These are phyloP conservation scores for Pluvianellus socialis DNA, from an alignment of 2,113 vertebrate genomes.

Conservation along the genomic window DNA sequence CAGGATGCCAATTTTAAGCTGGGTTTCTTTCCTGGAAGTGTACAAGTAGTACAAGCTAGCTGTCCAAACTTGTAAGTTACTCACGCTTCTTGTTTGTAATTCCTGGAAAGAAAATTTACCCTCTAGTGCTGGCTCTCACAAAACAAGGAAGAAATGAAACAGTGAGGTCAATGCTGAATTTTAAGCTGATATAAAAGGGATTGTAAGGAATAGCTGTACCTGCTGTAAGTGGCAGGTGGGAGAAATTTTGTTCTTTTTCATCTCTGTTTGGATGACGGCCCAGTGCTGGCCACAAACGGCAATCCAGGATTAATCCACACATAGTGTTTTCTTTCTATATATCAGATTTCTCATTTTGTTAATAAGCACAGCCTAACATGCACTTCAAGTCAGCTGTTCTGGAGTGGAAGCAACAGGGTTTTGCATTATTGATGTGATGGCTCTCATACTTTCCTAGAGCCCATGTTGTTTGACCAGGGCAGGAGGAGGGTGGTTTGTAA, in stretches of 20 bases:
- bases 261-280: slow-evolving; percentile 65
- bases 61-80: slow-evolving; percentile 72
- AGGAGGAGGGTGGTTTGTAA: background rate
- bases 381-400: slow-evolving; percentile 78
- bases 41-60: slow-evolving; percentile 38
- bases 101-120: slow-evolving; percentile 75
- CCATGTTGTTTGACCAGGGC: slow-evolving; percentile 43
- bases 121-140: slow-evolving; percentile 52
- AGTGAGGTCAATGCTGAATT: slow-evolving; percentile 49
- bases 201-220: slow-evolving; percentile 42
- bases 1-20: background rate
- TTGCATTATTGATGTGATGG: slow-evolving; percentile 72
- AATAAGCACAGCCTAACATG: slow-evolving; percentile 71
- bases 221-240: slow-evolving; percentile 70
- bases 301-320: slow-evolving; percentile 73
- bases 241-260: slow-evolving; percentile 20
- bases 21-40: slow-evolving; percentile 35
- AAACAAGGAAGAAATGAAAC: slow-evolving; percentile 54
- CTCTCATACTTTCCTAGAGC: slow-evolving; percentile 48
- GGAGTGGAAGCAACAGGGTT: slow-evolving; percentile 66
- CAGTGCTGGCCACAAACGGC: slow-evolving; percentile 67
- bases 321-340: slow-evolving; percentile 77
- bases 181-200: slow-evolving; percentile 52
- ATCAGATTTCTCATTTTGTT: slow-evolving; percentile 82
- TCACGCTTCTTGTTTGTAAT: slow-evolving; percentile 63